phyloP scores from a whole-genome alignment of 2,888 invertebrate genomes.

The Epinotia demarniana region DNA sequence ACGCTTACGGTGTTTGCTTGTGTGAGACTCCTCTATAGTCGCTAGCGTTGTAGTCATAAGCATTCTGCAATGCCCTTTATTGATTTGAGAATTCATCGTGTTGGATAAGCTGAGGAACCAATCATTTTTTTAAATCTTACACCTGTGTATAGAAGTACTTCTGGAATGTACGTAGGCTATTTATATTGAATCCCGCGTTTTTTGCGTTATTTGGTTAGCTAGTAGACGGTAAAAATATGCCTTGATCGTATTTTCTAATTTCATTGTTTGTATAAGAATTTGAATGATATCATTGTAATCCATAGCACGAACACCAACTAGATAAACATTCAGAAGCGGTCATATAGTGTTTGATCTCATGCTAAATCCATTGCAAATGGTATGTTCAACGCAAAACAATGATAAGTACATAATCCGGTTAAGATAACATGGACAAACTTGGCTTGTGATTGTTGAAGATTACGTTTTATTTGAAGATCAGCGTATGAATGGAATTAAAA shows the following conservation, averaged over 20 bases:
- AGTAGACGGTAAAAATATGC: too few relatives aligned
- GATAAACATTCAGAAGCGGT: slow-evolving; percentile 28
- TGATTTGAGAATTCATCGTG: too few relatives aligned
- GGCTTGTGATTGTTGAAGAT: slow-evolving; percentile 33
- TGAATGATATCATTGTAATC: slow-evolving; percentile 7
- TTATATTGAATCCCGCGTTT: too few relatives aligned
- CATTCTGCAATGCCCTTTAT: too few relatives aligned
- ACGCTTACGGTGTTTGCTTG: too few relatives aligned
- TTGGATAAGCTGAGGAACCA: too few relatives aligned
- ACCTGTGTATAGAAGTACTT: too few relatives aligned
- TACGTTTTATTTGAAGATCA: slow-evolving; percentile 18
- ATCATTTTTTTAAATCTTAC: too few relatives aligned
- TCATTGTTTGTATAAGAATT: slow-evolving; percentile 14
- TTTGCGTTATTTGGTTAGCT: too few relatives aligned
- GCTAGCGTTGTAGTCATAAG: too few relatives aligned
- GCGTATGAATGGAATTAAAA: not conserved
- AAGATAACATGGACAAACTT: slow-evolving; percentile 30
- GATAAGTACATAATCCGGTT: slow-evolving; percentile 33
- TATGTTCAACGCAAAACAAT: slow-evolving; percentile 40
- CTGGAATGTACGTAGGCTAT: too few relatives aligned
- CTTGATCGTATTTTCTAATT: not conserved
- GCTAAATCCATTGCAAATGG: slow-evolving; percentile 40
- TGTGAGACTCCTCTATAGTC: too few relatives aligned
- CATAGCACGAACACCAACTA: slow-evolving; percentile 3
- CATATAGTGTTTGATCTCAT: slow-evolving; percentile 34